Evolutionary conservation across 2,797 vertebrate species (phyloP).

Genomic region (Apodemus agrarius): DNA sequence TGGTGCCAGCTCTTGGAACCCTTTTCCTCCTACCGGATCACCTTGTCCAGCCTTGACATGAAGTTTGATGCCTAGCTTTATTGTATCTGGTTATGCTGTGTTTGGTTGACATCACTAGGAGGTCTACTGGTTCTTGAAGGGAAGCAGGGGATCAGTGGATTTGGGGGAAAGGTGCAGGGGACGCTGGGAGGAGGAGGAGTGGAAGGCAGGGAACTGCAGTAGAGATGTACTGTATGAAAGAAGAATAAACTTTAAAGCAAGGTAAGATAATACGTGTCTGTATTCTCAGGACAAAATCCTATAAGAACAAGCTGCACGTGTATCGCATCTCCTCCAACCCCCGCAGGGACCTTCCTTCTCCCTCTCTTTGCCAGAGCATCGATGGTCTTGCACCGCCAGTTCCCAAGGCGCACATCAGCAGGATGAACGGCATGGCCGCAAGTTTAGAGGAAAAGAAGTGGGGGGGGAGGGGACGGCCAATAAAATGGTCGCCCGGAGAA

Average conservation of each 20-base stretch:
- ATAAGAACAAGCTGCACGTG: background rate
- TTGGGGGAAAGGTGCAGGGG: background rate
- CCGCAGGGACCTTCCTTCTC: background rate
- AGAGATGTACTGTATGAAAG: background rate
- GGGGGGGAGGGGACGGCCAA: background rate
- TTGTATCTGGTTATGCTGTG: background rate
- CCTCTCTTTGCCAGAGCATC: background rate
- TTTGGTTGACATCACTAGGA: background rate
- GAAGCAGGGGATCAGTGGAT: background rate
- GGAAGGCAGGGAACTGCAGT: background rate
- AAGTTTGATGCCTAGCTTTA: background rate
- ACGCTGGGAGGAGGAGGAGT: no score
- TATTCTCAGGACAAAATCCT: background rate
- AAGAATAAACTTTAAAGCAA: background rate
- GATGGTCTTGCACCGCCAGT: background rate
- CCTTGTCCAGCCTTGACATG: background rate
- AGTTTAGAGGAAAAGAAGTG: background rate
- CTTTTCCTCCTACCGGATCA: background rate
- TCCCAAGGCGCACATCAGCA: background rate
- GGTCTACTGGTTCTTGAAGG: background rate
- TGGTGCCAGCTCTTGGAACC: background rate
- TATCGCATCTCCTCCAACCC: background rate
- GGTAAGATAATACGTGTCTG: background rate
- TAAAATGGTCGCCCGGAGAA: background rate
- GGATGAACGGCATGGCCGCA: background rate